A percentile compares a stretch with the other conserved stretches of the same genome.
Evolutionary conservation across 2,888 invertebrate genomes (phyloP).

Genomic region (Aphidoletes aphidimyza): DNA sequence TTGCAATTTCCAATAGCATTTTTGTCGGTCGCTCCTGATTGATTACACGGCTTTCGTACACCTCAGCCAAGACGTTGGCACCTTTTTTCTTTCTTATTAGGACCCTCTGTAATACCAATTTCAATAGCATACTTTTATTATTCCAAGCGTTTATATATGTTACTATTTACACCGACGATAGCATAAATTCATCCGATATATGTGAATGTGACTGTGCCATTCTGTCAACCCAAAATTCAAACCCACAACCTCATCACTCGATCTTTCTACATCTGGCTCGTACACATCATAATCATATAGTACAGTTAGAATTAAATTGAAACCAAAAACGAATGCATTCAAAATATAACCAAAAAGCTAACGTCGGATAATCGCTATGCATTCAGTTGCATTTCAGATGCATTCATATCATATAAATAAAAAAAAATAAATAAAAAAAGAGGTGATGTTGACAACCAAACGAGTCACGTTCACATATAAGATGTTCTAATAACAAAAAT

Average conservation of each 20-base stretch:
- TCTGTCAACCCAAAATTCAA: no score
- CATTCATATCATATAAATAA: no score
- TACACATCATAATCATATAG: no score
- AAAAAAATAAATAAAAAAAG: not conserved
- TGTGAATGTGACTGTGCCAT: no score
- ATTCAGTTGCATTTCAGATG: not conserved
- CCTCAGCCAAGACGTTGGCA: slow-evolving; percentile 26
- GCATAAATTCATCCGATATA: no score
- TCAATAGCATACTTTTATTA: slow-evolving; percentile 10
- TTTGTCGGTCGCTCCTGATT: slow-evolving; percentile 44
- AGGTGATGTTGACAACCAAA: not conserved
- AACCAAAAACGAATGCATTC: not conserved
- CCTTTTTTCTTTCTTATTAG: slow-evolving; percentile 41
- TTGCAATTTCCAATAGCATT: slow-evolving; percentile 41
- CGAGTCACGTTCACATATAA: not conserved
- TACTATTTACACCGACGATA: no score
- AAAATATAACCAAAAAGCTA: not conserved
- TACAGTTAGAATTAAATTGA: not conserved
- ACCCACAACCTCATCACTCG: no score
- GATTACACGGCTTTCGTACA: not conserved
- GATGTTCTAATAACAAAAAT: not conserved
- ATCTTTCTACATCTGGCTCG: no score
- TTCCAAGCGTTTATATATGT: not conserved
- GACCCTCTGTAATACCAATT: slow-evolving; percentile 4
- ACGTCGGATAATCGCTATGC: not conserved